phyloP scores from a whole-genome alignment of 1,140 invertebrate genomes.

The Tetranychus cinnabarinus region DNA sequence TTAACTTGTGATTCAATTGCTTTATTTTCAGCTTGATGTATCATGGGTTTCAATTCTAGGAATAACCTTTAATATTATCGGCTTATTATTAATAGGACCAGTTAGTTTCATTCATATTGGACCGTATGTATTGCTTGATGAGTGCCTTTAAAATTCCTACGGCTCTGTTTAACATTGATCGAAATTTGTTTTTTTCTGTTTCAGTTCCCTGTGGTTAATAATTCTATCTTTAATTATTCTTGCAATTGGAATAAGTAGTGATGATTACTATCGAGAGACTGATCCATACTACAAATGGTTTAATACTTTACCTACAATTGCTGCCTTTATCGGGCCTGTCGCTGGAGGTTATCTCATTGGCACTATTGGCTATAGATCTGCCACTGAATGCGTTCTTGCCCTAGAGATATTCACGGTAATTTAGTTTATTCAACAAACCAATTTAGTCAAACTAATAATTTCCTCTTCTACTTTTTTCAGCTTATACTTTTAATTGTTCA shows the following conservation, averaged over 20 bases:
- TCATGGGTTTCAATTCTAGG: constrained; percentile 7
- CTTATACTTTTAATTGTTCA: no score
- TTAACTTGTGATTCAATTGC: background rate
- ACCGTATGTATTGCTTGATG: constrained; percentile 9
- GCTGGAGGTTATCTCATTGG: constrained; percentile 11
- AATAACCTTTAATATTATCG: constrained; percentile 3
- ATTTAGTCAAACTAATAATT: no score
- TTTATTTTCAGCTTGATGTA: constrained; percentile 1
- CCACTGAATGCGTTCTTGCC: constrained; percentile 4
- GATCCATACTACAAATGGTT: constrained; percentile 37
- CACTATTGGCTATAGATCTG: constrained; percentile 4
- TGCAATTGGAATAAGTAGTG: constrained; percentile 52
- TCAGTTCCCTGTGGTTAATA: constrained; percentile 30
- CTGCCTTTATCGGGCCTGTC: constrained; percentile 19
- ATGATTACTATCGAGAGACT: constrained; percentile 53
- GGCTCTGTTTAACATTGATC: background rate
- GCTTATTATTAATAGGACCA: constrained; percentile 13
- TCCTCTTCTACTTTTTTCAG: no score
- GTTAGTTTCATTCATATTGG: constrained; percentile 11
- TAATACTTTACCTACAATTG: constrained; percentile 52
- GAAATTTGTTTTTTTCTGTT: background rate
- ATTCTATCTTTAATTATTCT: constrained; percentile 45
- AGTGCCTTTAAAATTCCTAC: background rate
- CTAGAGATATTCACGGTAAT: constrained; percentile 2
- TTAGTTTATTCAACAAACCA: background rate